These are phyloP conservation scores for Bombyx mori DNA, from an alignment of 1,140 invertebrate species.

Conservation along the genomic window DNA sequence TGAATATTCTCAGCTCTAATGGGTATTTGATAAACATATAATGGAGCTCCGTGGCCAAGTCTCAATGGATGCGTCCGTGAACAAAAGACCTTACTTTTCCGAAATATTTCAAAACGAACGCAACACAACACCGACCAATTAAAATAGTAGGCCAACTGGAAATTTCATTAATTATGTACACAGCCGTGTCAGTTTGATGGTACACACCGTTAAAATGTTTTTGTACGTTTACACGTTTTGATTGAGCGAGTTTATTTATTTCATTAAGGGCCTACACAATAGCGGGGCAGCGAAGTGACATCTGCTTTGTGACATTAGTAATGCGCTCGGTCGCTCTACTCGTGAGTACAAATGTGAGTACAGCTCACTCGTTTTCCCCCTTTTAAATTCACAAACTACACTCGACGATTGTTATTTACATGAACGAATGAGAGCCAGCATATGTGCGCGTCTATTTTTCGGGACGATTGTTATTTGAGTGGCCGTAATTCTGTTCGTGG, in stretches of 20 bases:
- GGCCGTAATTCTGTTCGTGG: constrained; percentile 24
- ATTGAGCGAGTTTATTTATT: background rate
- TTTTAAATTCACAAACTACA: constrained; percentile 40
- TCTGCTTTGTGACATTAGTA: background rate
- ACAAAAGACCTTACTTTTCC: constrained; percentile 57
- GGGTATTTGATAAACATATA: constrained; percentile 66
- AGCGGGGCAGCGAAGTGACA: constrained; percentile 3
- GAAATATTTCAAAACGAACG: constrained; percentile 59
- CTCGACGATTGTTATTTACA: constrained; percentile 61
- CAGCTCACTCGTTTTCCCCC: constrained; percentile 34
- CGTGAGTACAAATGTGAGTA: background rate
- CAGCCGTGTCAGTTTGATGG: constrained; percentile 34
- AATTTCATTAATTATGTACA: constrained; percentile 52
- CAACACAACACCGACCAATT: constrained; percentile 52
- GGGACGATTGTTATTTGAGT: constrained; percentile 34
- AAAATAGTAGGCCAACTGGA: constrained; percentile 63
- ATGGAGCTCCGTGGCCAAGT: constrained; percentile 31
- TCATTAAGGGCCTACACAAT: background rate
- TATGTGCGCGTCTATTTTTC: constrained; percentile 43
- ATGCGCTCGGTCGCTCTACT: background rate
- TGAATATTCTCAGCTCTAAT: constrained; percentile 45
- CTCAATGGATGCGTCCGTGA: constrained; percentile 40
- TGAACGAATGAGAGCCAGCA: constrained; percentile 47
- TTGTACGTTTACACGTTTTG: constrained; percentile 12
- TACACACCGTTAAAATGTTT: constrained; percentile 50